These are phyloP conservation scores for Geotrupes spiniger DNA, from an alignment of 2,888 invertebrate species.

Conservation along the genomic window DNA sequence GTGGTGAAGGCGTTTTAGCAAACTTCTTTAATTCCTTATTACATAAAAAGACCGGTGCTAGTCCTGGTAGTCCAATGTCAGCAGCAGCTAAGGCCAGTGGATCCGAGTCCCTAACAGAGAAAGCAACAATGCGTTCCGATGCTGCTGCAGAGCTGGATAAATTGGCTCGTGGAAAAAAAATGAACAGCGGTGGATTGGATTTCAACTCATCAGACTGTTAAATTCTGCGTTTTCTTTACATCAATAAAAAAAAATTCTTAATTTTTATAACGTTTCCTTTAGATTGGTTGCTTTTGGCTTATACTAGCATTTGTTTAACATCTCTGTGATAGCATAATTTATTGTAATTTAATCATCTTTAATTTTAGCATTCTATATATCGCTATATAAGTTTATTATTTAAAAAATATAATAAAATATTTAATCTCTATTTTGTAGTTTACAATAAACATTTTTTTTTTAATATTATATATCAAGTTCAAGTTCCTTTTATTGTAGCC, in stretches of 20 bases:
- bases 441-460: too few species aligned
- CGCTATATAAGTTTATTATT: too few species aligned
- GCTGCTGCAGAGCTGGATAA: constrained; percentile 92
- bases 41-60: constrained; percentile 85
- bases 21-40: constrained; percentile 98
- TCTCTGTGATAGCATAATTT: constrained; percentile 22
- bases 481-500: too few species aligned
- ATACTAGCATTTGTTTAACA: constrained; percentile 16
- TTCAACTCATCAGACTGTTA: constrained; percentile 56
- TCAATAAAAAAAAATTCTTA: constrained; percentile 7
- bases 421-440: too few species aligned
- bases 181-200: constrained; percentile 47
- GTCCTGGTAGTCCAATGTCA: constrained; percentile 57
- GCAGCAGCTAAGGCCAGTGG: constrained; percentile 44
- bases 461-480: too few species aligned
- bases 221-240: constrained; percentile 11
- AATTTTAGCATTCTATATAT: too few species aligned
- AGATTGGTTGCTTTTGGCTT: constrained; percentile 1
- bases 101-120: constrained; percentile 56
- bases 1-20: constrained; percentile 91
- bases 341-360: constrained; percentile 12
- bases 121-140: constrained; percentile 77
- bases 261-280: constrained; percentile 6
- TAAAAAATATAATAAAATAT: too few species aligned
- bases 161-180: constrained; percentile 69